Evolutionary conservation across 2,888 invertebrate species (phyloP).

Genomic region (Leptothorax acervorum): DNA sequence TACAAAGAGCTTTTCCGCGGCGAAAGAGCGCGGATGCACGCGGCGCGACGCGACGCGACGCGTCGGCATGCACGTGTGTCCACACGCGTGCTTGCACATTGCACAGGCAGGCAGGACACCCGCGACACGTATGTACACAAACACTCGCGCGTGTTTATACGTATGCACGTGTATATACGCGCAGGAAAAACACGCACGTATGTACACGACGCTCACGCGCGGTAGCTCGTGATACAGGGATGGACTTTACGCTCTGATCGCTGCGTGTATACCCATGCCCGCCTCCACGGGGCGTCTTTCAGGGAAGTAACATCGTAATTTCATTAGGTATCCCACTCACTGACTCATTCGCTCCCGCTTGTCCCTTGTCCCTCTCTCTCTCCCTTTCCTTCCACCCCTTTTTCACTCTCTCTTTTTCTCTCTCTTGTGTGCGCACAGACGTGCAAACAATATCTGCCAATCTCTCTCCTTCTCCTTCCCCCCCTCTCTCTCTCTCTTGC

Average conservation of each 20-base stretch:
- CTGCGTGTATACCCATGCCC: slow-evolving; percentile 44
- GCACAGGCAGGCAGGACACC: slow-evolving; percentile 5
- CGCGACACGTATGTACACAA: background rate
- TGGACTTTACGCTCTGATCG: slow-evolving; percentile 62
- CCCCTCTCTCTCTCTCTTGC: background rate
- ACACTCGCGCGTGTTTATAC: background rate
- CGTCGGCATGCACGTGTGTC: slow-evolving; percentile 24
- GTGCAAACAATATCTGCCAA: slow-evolving; percentile 41
- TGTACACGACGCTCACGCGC: slow-evolving; percentile 5
- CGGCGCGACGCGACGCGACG: slow-evolving; percentile 4
- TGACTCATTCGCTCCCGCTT: slow-evolving; percentile 41
- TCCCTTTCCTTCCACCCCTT: slow-evolving; percentile 17
- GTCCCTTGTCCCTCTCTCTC: background rate
- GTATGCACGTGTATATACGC: background rate
- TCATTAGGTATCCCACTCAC: slow-evolving; percentile 70
- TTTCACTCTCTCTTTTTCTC: slow-evolving; percentile 10
- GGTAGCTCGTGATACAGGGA: slow-evolving; percentile 38
- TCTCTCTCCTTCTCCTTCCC: background rate
- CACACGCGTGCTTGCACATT: slow-evolving; percentile 25
- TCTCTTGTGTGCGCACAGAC: background rate
- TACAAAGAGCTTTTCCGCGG: slow-evolving; percentile 67
- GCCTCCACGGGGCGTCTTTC: slow-evolving; percentile 70
- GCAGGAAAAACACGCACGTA: background rate
- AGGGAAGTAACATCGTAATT: slow-evolving; percentile 77
- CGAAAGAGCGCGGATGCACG: slow-evolving; percentile 59